These are phyloP conservation scores for Aplysia californica DNA, from an alignment of 1,140 invertebrate species.

Conservation along the genomic window DNA sequence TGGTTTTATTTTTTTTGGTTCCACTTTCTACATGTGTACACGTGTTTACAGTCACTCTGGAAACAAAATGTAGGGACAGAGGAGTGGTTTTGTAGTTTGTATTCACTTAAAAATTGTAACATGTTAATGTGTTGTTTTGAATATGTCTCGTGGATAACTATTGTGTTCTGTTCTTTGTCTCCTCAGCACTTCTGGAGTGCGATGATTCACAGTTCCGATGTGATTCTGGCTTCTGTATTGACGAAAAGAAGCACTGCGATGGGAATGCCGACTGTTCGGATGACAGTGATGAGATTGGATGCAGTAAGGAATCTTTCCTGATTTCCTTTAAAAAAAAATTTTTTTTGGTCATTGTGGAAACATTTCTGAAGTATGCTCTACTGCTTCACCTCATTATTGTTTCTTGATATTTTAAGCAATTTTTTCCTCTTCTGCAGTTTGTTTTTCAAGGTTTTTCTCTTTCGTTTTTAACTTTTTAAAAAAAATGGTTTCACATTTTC, in stretches of 20 bases:
- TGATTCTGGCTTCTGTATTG: conserved; percentile 57
- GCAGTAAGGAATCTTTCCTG: too few relatives aligned
- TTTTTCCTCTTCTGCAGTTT: not conserved
- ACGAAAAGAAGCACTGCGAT: conserved; percentile 51
- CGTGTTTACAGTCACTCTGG: too few relatives aligned
- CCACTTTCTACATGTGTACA: too few relatives aligned
- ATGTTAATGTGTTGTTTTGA: too few relatives aligned
- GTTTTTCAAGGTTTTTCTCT: not conserved
- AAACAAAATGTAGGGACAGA: too few relatives aligned
- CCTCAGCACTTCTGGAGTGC: conserved; percentile 39
- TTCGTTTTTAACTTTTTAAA: not conserved
- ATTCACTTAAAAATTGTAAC: too few relatives aligned
- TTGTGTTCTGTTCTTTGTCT: too few relatives aligned
- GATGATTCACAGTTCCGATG: conserved; percentile 55
- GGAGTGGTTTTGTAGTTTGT: too few relatives aligned
- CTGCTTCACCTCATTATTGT: not conserved
- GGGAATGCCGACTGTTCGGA: conserved; percentile 58
- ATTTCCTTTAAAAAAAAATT: too few relatives aligned
- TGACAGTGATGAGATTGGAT: conserved; percentile 56
- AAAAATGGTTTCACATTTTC: not conserved
- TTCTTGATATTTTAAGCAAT: not conserved
- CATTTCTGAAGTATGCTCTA: not conserved
- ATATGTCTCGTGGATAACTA: too few relatives aligned
- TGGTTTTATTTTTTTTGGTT: too few relatives aligned
- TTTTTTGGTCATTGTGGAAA: not conserved